These are phyloP conservation scores for Pteromalus puparum DNA, from an alignment of 1,140 invertebrate genomes.

Conservation along the genomic window DNA sequence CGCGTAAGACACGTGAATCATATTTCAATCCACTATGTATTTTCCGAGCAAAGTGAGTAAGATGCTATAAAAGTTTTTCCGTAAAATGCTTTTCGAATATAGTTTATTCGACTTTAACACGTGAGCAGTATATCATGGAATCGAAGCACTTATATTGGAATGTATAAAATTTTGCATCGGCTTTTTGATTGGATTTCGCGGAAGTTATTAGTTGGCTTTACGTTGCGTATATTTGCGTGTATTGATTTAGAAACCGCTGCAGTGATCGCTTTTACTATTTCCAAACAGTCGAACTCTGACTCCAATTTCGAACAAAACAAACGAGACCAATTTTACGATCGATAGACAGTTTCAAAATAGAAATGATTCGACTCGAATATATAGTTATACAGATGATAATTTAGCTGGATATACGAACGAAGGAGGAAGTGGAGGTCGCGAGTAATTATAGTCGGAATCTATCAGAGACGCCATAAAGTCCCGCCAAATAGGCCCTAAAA, in stretches of 20 bases:
- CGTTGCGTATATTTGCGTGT: neutral
- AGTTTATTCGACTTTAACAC: neutral
- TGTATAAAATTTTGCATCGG: neutral
- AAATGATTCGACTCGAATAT: neutral
- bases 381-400: neutral
- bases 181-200: neutral
- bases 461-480: neutral
- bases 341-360: neutral
- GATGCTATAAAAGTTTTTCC: neutral
- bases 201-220: neutral
- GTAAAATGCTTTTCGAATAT: neutral
- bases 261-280: neutral
- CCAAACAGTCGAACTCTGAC: neutral
- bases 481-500: slow-evolving; percentile 25
- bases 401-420: too few relatives aligned
- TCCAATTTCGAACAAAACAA: neutral
- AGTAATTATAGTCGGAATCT: slow-evolving; percentile 18
- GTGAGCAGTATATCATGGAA: too few relatives aligned
- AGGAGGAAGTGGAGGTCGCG: neutral
- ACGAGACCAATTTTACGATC: neutral
- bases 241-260: neutral
- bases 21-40: neutral
- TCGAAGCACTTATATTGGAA: too few relatives aligned
- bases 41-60: neutral
- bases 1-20: too few relatives aligned